Percentiles rank a stretch among this genome's conserved stretches.
These are phyloP conservation scores for Oreohelix idahoensis DNA, from an alignment of 1,140 invertebrate species.

Conservation along the genomic window DNA sequence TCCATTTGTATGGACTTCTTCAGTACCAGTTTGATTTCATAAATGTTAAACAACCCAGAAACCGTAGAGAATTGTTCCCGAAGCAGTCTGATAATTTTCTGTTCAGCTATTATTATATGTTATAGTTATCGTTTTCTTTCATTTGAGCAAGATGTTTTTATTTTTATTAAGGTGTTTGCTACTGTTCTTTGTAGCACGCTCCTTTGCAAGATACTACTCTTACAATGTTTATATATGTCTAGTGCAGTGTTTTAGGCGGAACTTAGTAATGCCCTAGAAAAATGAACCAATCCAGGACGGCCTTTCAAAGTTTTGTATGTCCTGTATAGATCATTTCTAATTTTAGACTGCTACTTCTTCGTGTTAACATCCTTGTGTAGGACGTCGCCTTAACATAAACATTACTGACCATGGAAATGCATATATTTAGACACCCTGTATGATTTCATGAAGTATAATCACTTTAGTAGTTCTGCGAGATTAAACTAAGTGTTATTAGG, in stretches of 20 bases:
- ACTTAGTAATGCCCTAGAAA: background rate
- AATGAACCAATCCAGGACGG: background rate
- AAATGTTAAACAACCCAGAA: too few relatives aligned
- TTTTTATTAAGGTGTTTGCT: too few relatives aligned
- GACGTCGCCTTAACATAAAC: background rate
- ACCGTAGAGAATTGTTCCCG: too few relatives aligned
- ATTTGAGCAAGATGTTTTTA: too few relatives aligned
- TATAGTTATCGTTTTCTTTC: too few relatives aligned
- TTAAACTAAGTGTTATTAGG: background rate
- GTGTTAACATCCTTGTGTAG: background rate
- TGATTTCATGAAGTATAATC: background rate
- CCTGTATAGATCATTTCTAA: background rate
- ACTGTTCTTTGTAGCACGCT: too few relatives aligned
- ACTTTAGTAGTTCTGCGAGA: background rate
- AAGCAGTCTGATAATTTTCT: too few relatives aligned
- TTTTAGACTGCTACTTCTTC: background rate
- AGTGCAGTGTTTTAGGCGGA: background rate
- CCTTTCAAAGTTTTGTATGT: background rate
- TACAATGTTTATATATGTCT: too few relatives aligned
- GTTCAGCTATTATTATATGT: too few relatives aligned
- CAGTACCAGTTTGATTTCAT: too few relatives aligned
- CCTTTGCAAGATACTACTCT: too few relatives aligned
- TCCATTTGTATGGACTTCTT: too few relatives aligned
- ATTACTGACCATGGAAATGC: background rate
- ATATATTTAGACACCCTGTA: background rate